Conservation (phyloP, 2,113 vertebrate genomes). For the Leiothrix lutea region DNA sequence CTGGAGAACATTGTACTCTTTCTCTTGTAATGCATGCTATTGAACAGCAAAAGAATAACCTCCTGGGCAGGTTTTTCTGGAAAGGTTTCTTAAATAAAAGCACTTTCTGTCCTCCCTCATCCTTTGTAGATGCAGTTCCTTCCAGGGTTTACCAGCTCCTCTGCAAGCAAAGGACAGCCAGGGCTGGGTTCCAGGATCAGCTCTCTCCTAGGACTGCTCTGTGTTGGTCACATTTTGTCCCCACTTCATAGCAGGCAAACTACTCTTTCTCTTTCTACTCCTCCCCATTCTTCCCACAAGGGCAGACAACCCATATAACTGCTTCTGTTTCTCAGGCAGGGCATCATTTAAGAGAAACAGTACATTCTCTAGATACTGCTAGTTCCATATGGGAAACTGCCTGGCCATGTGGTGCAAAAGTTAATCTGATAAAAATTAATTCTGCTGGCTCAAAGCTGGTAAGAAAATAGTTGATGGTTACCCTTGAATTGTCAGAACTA, state of each 20-base stretch:
- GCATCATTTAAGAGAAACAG: background rate
- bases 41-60: background rate
- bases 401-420: background rate
- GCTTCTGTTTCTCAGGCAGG: background rate
- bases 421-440: background rate
- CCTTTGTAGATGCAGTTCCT: background rate
- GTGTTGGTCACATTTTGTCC: background rate
- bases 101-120: background rate
- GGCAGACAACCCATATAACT: background rate
- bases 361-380: background rate
- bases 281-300: background rate
- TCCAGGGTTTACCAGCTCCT: background rate
- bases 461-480: background rate
- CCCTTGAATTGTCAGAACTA: background rate
- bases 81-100: background rate
- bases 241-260: background rate
- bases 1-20: background rate
- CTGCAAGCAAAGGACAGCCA: background rate
- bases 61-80: background rate
- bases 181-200: background rate
- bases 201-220: background rate
- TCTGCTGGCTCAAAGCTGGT: background rate
- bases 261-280: background rate
- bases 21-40: background rate
- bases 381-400: accelerated